Conservation (phyloP, 2,113 vertebrate genomes). For the Acanthochromis polyacanthus region DNA sequence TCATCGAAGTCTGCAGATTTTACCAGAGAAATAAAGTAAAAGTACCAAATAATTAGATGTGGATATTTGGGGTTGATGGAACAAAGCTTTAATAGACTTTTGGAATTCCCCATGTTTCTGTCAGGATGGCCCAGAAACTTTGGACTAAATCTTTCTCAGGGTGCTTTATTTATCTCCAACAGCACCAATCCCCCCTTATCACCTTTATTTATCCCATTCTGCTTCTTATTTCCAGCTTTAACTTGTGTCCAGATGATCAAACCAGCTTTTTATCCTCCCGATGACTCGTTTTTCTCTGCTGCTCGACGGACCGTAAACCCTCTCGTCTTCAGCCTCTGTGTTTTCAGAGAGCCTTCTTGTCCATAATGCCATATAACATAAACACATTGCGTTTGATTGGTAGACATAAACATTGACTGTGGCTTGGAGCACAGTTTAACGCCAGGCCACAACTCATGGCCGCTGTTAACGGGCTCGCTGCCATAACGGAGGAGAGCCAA, state of each 20-base stretch:
- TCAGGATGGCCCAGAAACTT: too few species aligned
- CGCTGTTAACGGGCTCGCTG: constrained; percentile 67
- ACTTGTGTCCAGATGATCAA: constrained; percentile 6
- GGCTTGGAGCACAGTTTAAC: constrained; percentile 77
- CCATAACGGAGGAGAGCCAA: constrained; percentile 60
- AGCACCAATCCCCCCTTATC: too few species aligned
- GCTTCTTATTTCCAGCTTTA: not conserved
- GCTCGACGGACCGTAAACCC: constrained; percentile 67
- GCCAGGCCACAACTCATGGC: constrained; percentile 78
- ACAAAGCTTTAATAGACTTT: too few species aligned
- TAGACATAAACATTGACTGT: constrained; percentile 86
- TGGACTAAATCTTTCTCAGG: too few species aligned
- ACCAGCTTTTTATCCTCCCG: constrained; percentile 18
- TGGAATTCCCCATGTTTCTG: too few species aligned
- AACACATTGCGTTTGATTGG: constrained; percentile 85
- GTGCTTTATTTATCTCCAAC: too few species aligned
- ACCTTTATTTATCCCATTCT: not conserved
- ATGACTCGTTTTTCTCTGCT: constrained; percentile 47
- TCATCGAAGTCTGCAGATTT: too few species aligned
- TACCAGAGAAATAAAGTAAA: too few species aligned
- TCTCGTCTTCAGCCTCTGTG: constrained; percentile 35
- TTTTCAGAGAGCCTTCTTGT: constrained; percentile 73
- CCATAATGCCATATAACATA: constrained; percentile 83
- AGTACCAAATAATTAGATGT: too few species aligned
- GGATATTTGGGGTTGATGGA: too few species aligned